Conservation (phyloP, 2,888 invertebrate species). For the Scaptomyza tumidula region DNA sequence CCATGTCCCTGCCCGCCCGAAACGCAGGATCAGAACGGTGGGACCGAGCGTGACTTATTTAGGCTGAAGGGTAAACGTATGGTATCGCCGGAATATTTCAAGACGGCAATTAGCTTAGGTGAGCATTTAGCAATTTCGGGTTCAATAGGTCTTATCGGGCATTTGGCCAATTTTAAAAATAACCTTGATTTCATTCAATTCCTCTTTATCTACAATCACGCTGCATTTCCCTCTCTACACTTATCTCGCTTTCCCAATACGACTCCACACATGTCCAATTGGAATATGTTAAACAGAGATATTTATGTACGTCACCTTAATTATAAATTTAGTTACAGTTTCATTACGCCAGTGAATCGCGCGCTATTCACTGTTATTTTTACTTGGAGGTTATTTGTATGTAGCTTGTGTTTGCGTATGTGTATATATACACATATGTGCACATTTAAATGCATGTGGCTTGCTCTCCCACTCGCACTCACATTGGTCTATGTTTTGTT, state of each 20-base stretch:
- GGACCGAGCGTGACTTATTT: conserved; percentile 38
- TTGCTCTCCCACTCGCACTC: conserved; percentile 19
- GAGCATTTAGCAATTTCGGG: conserved; percentile 66
- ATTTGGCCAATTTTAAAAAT: conserved; percentile 31
- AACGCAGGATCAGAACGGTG: conserved; percentile 45
- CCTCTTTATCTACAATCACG: conserved; percentile 21
- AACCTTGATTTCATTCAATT: conserved; percentile 38
- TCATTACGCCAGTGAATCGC: conserved; percentile 53
- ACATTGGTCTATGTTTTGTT: conserved; percentile 14
- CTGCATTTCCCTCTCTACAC: conserved; percentile 8
- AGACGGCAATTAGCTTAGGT: conserved; percentile 94
- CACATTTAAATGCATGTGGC: conserved; percentile 30
- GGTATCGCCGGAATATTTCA: conserved; percentile 92
- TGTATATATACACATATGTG: not conserved
- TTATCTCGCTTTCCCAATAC: conserved; percentile 33
- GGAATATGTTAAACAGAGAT: not conserved
- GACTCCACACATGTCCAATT: not conserved
- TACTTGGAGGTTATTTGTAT: conserved; percentile 62
- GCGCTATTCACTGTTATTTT: conserved; percentile 42
- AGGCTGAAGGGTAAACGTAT: conserved; percentile 86
- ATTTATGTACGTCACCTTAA: conserved; percentile 48
- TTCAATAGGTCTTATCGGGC: conserved; percentile 42
- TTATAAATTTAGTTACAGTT: conserved; percentile 54
- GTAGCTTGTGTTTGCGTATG: not conserved
- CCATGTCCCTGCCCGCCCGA: conserved; percentile 54